Conservation (phyloP, 2,888 invertebrate species). For the Hirtodrosophila alboralis region DNA sequence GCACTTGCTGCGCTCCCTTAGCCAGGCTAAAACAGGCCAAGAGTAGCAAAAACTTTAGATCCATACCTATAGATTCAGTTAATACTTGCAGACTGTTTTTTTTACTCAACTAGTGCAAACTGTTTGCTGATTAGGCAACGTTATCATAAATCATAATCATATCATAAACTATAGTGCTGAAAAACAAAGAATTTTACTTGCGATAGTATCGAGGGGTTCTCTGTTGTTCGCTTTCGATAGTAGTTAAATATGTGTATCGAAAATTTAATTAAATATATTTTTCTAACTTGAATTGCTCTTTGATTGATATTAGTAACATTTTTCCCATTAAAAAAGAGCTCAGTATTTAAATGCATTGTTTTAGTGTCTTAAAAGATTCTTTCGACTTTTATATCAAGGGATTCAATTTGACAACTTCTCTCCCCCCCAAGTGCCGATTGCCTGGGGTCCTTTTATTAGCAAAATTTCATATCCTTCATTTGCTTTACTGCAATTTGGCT, state of each 20-base stretch:
- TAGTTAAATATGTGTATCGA: too few relatives aligned
- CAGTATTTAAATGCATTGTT: too few relatives aligned
- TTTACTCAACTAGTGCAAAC: background rate
- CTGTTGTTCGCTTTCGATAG: too few relatives aligned
- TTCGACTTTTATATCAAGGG: background rate
- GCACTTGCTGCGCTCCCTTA: constrained; percentile 31
- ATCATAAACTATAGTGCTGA: too few relatives aligned
- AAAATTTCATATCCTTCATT: constrained; percentile 63
- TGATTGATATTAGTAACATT: too few relatives aligned
- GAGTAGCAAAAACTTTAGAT: constrained; percentile 26
- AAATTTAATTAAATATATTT: too few relatives aligned
- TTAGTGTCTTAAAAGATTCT: too few relatives aligned
- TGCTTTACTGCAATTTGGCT: constrained; percentile 69
- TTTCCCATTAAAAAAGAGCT: too few relatives aligned
- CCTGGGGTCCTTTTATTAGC: constrained; percentile 48
- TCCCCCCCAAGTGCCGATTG: too few relatives aligned
- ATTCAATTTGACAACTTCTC: background rate
- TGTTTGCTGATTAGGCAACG: constrained; percentile 13
- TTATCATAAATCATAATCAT: constrained; percentile 37
- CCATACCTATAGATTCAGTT: constrained; percentile 24
- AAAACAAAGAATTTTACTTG: too few relatives aligned
- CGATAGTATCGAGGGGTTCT: too few relatives aligned
- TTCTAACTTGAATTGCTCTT: too few relatives aligned
- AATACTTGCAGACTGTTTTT: constrained; percentile 13
- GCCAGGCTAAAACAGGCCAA: constrained; percentile 25